Evolutionary conservation across 2,888 invertebrate genomes (phyloP).

Genomic region (Cylindroiulus punctatus): DNA sequence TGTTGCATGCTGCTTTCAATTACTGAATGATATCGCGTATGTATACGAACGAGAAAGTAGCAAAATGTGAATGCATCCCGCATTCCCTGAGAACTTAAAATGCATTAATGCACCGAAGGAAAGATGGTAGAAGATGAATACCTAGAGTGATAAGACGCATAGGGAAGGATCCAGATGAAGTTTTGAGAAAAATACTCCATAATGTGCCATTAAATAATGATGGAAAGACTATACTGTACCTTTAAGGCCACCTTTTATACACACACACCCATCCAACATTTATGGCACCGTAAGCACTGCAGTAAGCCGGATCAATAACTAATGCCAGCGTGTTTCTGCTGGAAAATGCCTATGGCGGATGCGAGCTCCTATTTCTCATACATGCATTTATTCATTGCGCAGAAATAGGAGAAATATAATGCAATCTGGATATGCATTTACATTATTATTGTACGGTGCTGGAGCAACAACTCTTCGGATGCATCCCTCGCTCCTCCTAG

Average conservation of each 20-base stretch:
- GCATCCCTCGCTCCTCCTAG: not conserved
- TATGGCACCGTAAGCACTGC: slow-evolving; percentile 47
- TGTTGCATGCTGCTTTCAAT: slow-evolving; percentile 11
- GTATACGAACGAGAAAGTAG: not conserved
- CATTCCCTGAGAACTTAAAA: not conserved
- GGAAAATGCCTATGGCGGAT: slow-evolving; percentile 43
- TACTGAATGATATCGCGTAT: not conserved
- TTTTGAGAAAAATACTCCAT: slow-evolving; percentile 40
- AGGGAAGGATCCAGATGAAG: slow-evolving; percentile 10
- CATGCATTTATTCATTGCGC: slow-evolving; percentile 30
- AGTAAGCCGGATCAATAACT: slow-evolving; percentile 47
- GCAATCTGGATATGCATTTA: slow-evolving; percentile 43
- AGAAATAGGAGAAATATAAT: slow-evolving; percentile 40
- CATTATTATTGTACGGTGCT: slow-evolving; percentile 45
- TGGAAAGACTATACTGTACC: slow-evolving; percentile 30
- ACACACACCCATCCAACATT: slow-evolving; percentile 30
- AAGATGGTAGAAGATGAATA: not conserved
- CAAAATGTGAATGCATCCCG: not conserved
- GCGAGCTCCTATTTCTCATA: slow-evolving; percentile 35
- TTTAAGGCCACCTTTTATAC: slow-evolving; percentile 39
- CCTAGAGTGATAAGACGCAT: not conserved
- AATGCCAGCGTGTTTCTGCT: slow-evolving; percentile 15
- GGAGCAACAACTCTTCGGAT: slow-evolving; percentile 29
- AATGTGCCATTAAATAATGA: slow-evolving; percentile 45
- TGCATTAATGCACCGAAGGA: slow-evolving; percentile 8